Conservation (phyloP, 1,140 invertebrate species). For the Aleiodes sp. region DNA sequence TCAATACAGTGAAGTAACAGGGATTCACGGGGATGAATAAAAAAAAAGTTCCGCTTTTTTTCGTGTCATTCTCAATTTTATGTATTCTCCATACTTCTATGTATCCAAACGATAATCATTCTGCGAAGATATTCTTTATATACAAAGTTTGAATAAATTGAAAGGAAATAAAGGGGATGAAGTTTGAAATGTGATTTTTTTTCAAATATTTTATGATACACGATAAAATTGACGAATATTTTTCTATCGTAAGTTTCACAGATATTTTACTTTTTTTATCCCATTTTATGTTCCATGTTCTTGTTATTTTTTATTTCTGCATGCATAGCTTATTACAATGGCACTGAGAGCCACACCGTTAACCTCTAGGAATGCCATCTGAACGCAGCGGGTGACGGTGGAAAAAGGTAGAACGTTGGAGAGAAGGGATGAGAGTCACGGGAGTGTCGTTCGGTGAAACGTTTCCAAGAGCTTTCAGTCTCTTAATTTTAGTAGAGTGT, state of each 20-base stretch:
- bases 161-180: background rate
- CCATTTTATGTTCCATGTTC: too few relatives aligned
- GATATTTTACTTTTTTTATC: too few relatives aligned
- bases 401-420: too few relatives aligned
- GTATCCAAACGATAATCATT: conserved; percentile 2
- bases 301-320: too few relatives aligned
- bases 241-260: too few relatives aligned
- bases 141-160: background rate
- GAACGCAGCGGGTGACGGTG: background rate
- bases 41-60: conserved; percentile 16
- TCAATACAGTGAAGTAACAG: conserved; percentile 21
- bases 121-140: background rate
- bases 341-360: too few relatives aligned
- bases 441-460: conserved; percentile 38
- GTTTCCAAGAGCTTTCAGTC: conserved; percentile 45
- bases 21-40: conserved; percentile 10
- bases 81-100: too few relatives aligned
- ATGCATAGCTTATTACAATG: too few relatives aligned
- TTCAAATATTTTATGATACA: background rate
- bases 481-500: conserved; percentile 54
- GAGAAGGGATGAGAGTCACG: conserved; percentile 43
- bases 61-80: background rate
- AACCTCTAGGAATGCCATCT: background rate
- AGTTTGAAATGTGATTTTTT: background rate
- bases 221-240: background rate